Conservation (phyloP, 30 jellyfish, hydroid and myxozoan genomes). For the Mastigias papua region DNA sequence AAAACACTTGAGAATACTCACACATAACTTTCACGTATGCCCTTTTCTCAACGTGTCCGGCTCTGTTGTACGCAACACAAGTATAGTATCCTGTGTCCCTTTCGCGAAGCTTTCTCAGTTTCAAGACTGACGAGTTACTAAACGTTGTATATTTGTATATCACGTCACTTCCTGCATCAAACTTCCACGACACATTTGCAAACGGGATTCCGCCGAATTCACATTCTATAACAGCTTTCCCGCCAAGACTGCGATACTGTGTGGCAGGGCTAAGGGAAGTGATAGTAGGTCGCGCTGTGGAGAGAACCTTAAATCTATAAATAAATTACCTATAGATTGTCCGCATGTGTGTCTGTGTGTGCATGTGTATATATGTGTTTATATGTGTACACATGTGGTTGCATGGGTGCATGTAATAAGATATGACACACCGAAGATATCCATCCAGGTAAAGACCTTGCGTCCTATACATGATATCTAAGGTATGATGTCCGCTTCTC, state of each 20-base stretch:
- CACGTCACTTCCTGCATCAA: constrained; percentile 32
- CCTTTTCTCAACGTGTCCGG: constrained; percentile 36
- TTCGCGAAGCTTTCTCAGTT: constrained; percentile 16
- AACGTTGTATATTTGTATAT: constrained; percentile 6
- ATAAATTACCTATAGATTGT: too few species aligned
- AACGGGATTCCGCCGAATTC: constrained; percentile 24
- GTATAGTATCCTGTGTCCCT: constrained; percentile 43
- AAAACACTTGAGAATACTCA: neutral
- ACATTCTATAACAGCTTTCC: constrained; percentile 34
- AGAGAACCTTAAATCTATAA: neutral
- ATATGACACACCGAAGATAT: too few species aligned
- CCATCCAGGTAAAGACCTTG: too few species aligned
- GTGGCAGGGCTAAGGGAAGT: constrained; percentile 45
- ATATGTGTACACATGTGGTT: too few species aligned
- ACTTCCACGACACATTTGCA: constrained; percentile 68
- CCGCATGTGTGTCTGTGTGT: too few species aligned
- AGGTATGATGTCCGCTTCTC: too few species aligned
- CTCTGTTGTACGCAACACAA: constrained; percentile 64
- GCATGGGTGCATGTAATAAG: too few species aligned
- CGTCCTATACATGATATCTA: too few species aligned
- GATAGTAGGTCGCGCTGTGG: constrained; percentile 44
- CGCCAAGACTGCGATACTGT: constrained; percentile 11
- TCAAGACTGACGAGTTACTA: constrained; percentile 24
- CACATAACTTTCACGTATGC: constrained; percentile 64
- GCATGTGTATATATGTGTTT: too few species aligned